Percentiles rank a stretch among this genome's conserved stretches.
These are phyloP conservation scores for Pollenia griseotomentosa DNA, from an alignment of 2,888 invertebrate species.

Conservation along the genomic window DNA sequence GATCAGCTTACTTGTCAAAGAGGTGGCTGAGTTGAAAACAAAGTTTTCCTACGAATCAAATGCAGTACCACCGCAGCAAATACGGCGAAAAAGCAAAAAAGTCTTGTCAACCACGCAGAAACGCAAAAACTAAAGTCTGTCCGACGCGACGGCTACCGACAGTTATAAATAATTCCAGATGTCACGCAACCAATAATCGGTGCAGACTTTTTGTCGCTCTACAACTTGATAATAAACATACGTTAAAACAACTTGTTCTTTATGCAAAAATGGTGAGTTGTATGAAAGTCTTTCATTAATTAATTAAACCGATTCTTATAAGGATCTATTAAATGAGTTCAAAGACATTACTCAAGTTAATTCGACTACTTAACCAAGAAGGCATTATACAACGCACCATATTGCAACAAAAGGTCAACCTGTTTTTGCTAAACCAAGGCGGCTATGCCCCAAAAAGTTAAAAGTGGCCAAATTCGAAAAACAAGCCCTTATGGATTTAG, in stretches of 20 bases:
- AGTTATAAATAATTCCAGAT: conserved; percentile 65
- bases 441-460: conserved; percentile 75
- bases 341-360: no score
- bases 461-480: no score
- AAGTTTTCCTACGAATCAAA: conserved; percentile 1
- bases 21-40: conserved; percentile 56
- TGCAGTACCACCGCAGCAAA: conserved; percentile 68
- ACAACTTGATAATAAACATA: conserved; percentile 2
- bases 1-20: conserved; percentile 32
- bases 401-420: conserved; percentile 65
- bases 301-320: no score
- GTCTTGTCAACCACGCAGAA: conserved; percentile 16
- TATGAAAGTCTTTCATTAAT: no score
- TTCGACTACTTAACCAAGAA: no score
- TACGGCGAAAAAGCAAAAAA: conserved; percentile 61
- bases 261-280: no score
- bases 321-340: no score
- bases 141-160: neutral
- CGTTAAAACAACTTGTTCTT: no score
- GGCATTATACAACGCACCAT: neutral
- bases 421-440: conserved; percentile 1
- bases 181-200: conserved; percentile 74
- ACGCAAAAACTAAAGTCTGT: conserved; percentile 32
- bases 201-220: conserved; percentile 71
- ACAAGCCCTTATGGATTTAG: no score